Conservation (phyloP, 1,140 invertebrate genomes). For the Drosophila bifasciata region DNA sequence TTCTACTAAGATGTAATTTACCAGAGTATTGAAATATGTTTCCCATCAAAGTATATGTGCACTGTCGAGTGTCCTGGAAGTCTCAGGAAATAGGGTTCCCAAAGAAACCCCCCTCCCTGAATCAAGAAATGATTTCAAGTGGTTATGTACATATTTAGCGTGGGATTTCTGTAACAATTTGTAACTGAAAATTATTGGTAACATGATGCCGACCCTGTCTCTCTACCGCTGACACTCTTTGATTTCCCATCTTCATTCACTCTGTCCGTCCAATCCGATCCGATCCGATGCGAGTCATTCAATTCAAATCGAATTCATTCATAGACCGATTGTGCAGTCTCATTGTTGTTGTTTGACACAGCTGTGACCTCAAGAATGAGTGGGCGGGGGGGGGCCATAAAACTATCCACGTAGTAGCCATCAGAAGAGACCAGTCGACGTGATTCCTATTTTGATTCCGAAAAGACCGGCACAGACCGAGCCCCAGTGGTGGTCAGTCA, state of each 20-base stretch:
- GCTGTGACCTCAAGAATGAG: slow-evolving; percentile 17
- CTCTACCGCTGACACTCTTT: too few species aligned
- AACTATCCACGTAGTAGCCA: slow-evolving; percentile 34
- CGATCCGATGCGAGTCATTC: slow-evolving; percentile 9
- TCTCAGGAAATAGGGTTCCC: too few species aligned
- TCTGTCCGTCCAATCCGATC: background rate
- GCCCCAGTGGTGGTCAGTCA: background rate
- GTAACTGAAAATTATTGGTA: slow-evolving; percentile 18
- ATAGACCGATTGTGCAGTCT: slow-evolving; percentile 23
- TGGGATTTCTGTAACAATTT: slow-evolving; percentile 16
- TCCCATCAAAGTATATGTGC: too few species aligned
- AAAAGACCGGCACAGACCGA: slow-evolving; percentile 1
- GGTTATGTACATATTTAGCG: background rate
- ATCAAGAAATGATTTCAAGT: too few species aligned
- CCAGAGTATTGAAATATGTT: too few species aligned
- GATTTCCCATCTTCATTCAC: too few species aligned
- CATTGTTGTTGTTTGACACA: slow-evolving; percentile 40
- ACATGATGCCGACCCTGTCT: background rate
- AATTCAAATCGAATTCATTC: slow-evolving; percentile 30
- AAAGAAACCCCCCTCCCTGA: too few species aligned
- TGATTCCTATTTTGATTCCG: slow-evolving; percentile 15
- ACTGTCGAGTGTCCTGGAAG: too few species aligned
- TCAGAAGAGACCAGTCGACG: background rate
- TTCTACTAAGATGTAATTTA: too few species aligned
- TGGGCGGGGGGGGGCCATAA: background rate